Evolutionary conservation across 2,888 invertebrate species (phyloP), one percentile per base, ranked within the genome.

Genomic region (Chydorus sphaericus): DNA sequence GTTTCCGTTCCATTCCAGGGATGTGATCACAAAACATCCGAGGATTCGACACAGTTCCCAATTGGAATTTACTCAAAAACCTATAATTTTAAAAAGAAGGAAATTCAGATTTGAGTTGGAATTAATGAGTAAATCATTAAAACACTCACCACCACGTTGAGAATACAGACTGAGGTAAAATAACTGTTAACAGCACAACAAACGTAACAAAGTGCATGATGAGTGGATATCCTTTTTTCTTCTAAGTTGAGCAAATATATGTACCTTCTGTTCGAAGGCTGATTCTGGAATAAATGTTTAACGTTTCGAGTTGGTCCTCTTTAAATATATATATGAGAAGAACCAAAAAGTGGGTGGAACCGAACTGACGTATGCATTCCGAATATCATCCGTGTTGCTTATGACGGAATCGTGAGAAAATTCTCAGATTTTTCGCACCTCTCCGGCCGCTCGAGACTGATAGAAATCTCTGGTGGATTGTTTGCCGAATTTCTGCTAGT

Each of bases 1-100:
- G 71, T 50, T 65, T 63, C 3, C 67, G 65, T 6, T 67, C 66
- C 50, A 71, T 61, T 5, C 70, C 71, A 5, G 71, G 70, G 53
- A 71, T 68, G 62, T 67, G 69, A 61, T 69, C 68, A 63, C 71
- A 71, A 54, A 70, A 63, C 8, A 61, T 44, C 20, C 60, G 53
- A 10, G 58, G 52, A 38, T 48, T 54, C 63, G 67, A 65, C 5
- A 67, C 65, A 50, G 66, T 63, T 36, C 67, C 66, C 8, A 68
- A 61, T 57, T 67, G 68, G 23, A 69, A 60, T 59, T 68, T 66
- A 54, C 68, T 68, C 53, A 69, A 65, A 58, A 69, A 68, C 69
- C 69, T 69, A 48, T 20, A 29, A 1, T 2, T 30, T 14, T 6
- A 8, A 50, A 50, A 29, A 28, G 14, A 33, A 5, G 18, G 44